These are phyloP conservation scores for Datnioides undecimradiatus DNA, from an alignment of 2,113 vertebrate species.

Conservation along the genomic window DNA sequence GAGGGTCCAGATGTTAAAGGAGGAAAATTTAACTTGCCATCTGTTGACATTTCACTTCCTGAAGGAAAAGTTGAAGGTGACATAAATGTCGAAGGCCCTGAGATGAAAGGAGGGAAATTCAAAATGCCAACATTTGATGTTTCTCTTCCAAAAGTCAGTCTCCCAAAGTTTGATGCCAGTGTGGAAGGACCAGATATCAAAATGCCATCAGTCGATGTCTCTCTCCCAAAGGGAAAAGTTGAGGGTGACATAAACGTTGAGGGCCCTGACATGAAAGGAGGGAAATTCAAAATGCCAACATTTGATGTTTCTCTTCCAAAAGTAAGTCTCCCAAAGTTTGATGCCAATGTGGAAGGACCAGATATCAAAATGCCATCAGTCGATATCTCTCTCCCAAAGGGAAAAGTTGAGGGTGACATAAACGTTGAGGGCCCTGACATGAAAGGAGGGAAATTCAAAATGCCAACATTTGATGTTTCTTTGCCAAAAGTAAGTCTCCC, in stretches of 20 bases:
- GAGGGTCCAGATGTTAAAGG: too few relatives aligned
- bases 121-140: conserved; percentile 43
- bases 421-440: conserved; percentile 11
- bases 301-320: conserved; percentile 25
- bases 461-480: conserved; percentile 66
- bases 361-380: neutral
- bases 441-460: conserved; percentile 63
- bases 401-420: neutral
- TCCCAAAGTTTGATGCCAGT: neutral
- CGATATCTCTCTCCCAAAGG: conserved; percentile 21
- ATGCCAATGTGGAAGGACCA: neutral
- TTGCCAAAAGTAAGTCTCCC: conserved; percentile 70
- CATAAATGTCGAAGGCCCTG: conserved; percentile 17
- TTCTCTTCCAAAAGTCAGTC: conserved; percentile 46
- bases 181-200: conserved; percentile 48
- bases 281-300: conserved; percentile 60
- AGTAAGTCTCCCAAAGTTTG: neutral
- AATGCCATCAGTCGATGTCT: conserved; percentile 68
- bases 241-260: conserved; percentile 42
- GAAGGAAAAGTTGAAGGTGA: conserved; percentile 57
- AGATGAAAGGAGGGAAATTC: conserved; percentile 50
- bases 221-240: conserved; percentile 68
- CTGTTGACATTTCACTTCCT: conserved; percentile 47
- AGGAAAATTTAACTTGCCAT: conserved; percentile 68
- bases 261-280: conserved; percentile 32